Evolutionary conservation across 2,113 vertebrate genomes (phyloP).

Genomic region (Rhinolophus sinicus): DNA sequence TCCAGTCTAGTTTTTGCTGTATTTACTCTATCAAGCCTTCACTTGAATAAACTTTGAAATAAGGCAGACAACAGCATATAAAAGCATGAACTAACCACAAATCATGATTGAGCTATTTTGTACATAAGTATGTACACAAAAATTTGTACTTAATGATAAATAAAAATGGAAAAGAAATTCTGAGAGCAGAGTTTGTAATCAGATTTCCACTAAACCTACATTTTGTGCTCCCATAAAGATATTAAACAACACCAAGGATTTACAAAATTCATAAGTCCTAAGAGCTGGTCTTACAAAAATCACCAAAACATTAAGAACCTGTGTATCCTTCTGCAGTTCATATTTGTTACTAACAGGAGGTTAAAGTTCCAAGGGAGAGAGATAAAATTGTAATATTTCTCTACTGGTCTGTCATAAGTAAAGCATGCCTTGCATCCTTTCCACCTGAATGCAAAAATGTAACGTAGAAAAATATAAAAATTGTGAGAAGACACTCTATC

Average conservation of each 20-base stretch:
- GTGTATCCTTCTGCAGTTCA: background rate
- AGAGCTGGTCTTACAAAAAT: background rate
- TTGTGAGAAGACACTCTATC: background rate
- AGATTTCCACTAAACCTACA: background rate
- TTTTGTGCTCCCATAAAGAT: background rate
- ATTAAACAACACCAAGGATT: slow-evolving; percentile 18
- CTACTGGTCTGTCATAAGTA: background rate
- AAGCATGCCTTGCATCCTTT: background rate
- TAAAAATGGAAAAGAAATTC: background rate
- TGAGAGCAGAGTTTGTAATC: background rate
- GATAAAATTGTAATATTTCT: background rate
- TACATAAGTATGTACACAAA: background rate
- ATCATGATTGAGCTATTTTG: background rate
- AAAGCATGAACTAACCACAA: background rate
- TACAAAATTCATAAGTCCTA: background rate
- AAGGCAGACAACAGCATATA: background rate
- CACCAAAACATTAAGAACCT: background rate
- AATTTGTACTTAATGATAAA: background rate
- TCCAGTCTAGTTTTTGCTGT: background rate
- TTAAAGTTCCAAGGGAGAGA: background rate
- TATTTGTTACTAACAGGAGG: background rate
- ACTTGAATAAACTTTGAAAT: slow-evolving; percentile 47
- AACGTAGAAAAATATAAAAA: background rate
- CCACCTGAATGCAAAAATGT: background rate
- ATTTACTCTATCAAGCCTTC: background rate